Evolutionary conservation across 1,140 invertebrate genomes (phyloP).

Genomic region (Doryteuthis pealeii): DNA sequence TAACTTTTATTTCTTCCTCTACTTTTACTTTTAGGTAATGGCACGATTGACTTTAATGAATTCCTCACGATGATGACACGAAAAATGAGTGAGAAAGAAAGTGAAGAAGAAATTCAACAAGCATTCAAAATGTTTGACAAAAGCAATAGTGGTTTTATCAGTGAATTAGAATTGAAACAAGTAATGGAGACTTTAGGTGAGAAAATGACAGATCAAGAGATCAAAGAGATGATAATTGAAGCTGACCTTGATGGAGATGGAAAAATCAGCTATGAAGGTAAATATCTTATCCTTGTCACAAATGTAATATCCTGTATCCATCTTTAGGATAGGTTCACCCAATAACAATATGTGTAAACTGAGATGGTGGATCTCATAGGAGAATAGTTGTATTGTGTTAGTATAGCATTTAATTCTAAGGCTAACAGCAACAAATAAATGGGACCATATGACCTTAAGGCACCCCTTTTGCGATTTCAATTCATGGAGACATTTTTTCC

Average conservation of each 20-base stretch:
- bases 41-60: conserved; percentile 97
- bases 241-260: conserved; percentile 84
- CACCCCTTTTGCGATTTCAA: too few relatives aligned
- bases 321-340: too few relatives aligned
- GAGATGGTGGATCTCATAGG: too few relatives aligned
- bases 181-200: conserved; percentile 93
- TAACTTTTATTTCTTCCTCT: too few relatives aligned
- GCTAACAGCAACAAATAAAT: too few relatives aligned
- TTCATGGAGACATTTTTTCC: too few relatives aligned
- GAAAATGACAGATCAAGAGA: conserved; percentile 84
- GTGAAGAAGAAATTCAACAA: conserved; percentile 97
- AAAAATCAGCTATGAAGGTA: conserved; percentile 47
- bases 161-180: conserved; percentile 29
- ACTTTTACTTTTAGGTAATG: conserved; percentile 76
- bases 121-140: conserved; percentile 98
- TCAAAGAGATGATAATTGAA: conserved; percentile 90
- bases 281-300: too few relatives aligned
- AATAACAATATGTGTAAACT: too few relatives aligned
- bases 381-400: too few relatives aligned
- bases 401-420: too few relatives aligned
- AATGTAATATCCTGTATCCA: too few relatives aligned
- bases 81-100: conserved; percentile 99
- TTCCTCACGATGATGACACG: conserved; percentile 92
- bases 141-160: conserved; percentile 84
- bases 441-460: too few relatives aligned